phyloP scores from a whole-genome alignment of 2,888 invertebrate species.

The Agrotis ipsilon region DNA sequence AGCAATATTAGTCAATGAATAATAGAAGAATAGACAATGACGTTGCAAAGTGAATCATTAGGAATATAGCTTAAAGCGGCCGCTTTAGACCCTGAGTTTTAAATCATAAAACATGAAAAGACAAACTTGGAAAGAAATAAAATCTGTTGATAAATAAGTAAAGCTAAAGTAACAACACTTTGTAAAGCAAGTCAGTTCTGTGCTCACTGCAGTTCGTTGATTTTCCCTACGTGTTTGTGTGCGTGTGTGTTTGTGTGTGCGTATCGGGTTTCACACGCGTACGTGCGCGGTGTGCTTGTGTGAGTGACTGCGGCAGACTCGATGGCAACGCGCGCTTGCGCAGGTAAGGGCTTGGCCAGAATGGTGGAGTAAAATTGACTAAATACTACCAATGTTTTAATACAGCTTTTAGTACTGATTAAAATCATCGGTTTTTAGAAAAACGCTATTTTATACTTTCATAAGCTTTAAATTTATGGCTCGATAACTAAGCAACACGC shows the following conservation, averaged over 20 bases:
- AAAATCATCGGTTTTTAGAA: neutral
- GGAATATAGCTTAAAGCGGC: too few relatives aligned
- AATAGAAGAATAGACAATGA: too few relatives aligned
- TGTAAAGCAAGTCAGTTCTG: conserved; percentile 47
- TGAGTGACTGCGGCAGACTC: conserved; percentile 81
- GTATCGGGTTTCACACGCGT: conserved; percentile 77
- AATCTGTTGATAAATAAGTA: conserved; percentile 12
- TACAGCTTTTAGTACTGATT: too few relatives aligned
- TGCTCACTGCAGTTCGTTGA: conserved; percentile 67
- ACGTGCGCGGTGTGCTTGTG: conserved; percentile 62
- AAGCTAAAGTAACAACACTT: conserved; percentile 31
- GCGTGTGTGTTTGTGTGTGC: conserved; percentile 73
- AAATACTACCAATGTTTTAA: too few relatives aligned
- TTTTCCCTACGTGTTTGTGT: conserved; percentile 73
- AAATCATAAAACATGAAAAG: too few relatives aligned
- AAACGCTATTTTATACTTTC: too few relatives aligned
- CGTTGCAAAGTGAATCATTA: too few relatives aligned
- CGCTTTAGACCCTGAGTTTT: too few relatives aligned
- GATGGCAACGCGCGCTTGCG: conserved; percentile 79
- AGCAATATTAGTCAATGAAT: too few relatives aligned
- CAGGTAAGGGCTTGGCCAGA: conserved; percentile 65
- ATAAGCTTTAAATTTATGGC: too few relatives aligned
- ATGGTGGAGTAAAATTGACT: conserved; percentile 17
- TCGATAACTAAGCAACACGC: too few relatives aligned
- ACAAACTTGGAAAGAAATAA: neutral